Evolutionary conservation across 1,140 invertebrate genomes (phyloP).

Genomic region (Stegodyphus dumicola): DNA sequence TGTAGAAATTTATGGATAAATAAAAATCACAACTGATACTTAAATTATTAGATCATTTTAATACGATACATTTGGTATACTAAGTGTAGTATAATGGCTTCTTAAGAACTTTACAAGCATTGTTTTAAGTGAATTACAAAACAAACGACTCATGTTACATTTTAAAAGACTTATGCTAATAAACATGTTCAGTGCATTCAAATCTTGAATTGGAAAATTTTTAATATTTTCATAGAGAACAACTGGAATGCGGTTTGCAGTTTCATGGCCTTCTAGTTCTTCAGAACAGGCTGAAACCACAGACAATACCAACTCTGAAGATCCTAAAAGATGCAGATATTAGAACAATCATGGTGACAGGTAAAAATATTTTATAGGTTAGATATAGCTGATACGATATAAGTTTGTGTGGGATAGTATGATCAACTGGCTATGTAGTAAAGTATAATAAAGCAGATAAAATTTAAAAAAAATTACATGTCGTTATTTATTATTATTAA

Average conservation of each 20-base stretch:
- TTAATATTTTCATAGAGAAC: slow-evolving; percentile 68
- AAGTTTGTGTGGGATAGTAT: too few species aligned
- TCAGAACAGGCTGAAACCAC: slow-evolving; percentile 89
- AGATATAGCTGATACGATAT: too few species aligned
- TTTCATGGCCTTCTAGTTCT: slow-evolving; percentile 91
- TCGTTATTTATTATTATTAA: too few species aligned
- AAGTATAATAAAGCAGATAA: too few species aligned
- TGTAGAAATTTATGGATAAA: too few species aligned
- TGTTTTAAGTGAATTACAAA: background rate
- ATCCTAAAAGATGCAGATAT: slow-evolving; percentile 86
- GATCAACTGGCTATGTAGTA: too few species aligned
- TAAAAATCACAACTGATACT: too few species aligned
- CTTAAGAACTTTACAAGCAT: background rate
- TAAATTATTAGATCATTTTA: too few species aligned
- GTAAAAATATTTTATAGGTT: background rate
- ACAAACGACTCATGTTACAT: background rate
- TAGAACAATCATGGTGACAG: slow-evolving; percentile 93
- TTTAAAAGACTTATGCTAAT: background rate
- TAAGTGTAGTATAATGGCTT: too few species aligned
- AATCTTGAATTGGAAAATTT: background rate
- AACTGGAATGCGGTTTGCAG: slow-evolving; percentile 82
- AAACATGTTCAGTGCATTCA: background rate
- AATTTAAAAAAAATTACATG: too few species aligned
- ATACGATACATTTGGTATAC: too few species aligned
- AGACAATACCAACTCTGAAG: slow-evolving; percentile 81